These are phyloP conservation scores for Scophthalmus maximus DNA, from an alignment of 2,113 vertebrate species.

Conservation along the genomic window DNA sequence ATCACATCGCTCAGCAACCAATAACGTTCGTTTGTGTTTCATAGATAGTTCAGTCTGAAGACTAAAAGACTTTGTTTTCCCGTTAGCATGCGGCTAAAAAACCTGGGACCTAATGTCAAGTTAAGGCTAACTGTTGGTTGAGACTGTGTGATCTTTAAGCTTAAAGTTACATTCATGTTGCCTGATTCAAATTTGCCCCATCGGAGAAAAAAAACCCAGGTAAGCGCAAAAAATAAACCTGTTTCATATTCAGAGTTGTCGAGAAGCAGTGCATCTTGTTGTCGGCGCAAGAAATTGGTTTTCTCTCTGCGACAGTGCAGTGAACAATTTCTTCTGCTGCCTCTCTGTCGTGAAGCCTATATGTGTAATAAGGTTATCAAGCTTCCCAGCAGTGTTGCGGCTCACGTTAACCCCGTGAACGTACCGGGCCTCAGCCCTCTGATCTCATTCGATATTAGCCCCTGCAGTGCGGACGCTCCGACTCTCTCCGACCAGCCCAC, in stretches of 20 bases:
- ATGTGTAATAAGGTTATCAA: conserved; percentile 41
- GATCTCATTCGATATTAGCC: conserved; percentile 49
- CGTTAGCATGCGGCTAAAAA: too few species aligned
- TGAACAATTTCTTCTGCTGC: background rate
- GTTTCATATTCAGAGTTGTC: background rate
- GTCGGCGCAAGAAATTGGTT: too few species aligned
- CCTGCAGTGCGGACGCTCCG: conserved; percentile 29
- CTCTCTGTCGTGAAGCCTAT: conserved; percentile 19
- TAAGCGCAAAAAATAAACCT: conserved; percentile 2
- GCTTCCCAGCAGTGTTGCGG: conserved; percentile 15
- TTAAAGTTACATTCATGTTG: too few species aligned
- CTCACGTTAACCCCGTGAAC: conserved; percentile 18
- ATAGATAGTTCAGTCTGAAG: too few species aligned
- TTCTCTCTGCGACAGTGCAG: background rate
- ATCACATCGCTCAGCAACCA: too few species aligned
- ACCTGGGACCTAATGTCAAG: too few species aligned
- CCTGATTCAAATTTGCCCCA: too few species aligned
- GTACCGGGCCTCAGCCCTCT: background rate
- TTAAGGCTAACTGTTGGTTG: too few species aligned
- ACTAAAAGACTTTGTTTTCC: too few species aligned
- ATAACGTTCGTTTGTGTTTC: too few species aligned
- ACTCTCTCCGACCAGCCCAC: conserved; percentile 30
- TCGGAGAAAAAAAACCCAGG: background rate
- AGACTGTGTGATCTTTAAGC: too few species aligned
- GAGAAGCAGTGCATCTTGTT: too few species aligned